Base-by-base conservation (phyloP, 2,888 invertebrate species). In the Chaetoderma sp. region DNA sequence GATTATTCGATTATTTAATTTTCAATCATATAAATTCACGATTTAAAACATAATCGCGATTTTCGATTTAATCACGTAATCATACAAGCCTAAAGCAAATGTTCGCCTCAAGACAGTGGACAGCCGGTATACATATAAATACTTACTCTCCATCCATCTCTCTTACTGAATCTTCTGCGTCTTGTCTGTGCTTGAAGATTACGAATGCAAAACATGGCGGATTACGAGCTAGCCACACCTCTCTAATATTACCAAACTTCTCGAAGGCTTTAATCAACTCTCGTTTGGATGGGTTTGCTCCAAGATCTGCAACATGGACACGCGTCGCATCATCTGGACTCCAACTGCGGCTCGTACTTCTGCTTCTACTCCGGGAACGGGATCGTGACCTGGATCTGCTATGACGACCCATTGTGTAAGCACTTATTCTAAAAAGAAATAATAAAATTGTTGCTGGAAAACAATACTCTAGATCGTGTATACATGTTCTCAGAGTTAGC, bases 91-190 rank as follows among this genome's bases (percentile, higher is more conserved):
- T n/a, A n/a, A n/a, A n/a, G n/a, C n/a, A n/a, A n/a, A n/a, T n/a
- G n/a, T n/a, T n/a, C n/a, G n/a, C n/a, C n/a, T n/a, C n/a, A n/a
- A n/a, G n/a, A n/a, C n/a, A n/a, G n/a, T n/a, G n/a, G n/a, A n/a
- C n/a, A n/a, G n/a, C n/a, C n/a, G n/a, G n/a, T n/a, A n/a, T n/a
- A n/a, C n/a, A n/a, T n/a, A n/a, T n/a, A n/a, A n/a, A n/a, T 27
- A 84, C 88, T 87, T 87, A 90, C 89, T 92, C 91, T 86, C 91
- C 91, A 88, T 92, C 91, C 89, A 93, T 92, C 88, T 92, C 92
- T 80, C 91, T 91, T 89, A 93, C 90, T 88, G 93, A 91, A 87
- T 92, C 92, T 86, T 92, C 91, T 89, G 90, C 90, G 80, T 89
- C 88, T 73, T 89, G 88, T 73, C 88, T 88, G 69, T 88, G 87